A percentile compares a stretch with the other conserved stretches of the same genome.
phyloP scores from a whole-genome alignment of 1,140 invertebrate genomes.

The Lepidurus couesii region DNA sequence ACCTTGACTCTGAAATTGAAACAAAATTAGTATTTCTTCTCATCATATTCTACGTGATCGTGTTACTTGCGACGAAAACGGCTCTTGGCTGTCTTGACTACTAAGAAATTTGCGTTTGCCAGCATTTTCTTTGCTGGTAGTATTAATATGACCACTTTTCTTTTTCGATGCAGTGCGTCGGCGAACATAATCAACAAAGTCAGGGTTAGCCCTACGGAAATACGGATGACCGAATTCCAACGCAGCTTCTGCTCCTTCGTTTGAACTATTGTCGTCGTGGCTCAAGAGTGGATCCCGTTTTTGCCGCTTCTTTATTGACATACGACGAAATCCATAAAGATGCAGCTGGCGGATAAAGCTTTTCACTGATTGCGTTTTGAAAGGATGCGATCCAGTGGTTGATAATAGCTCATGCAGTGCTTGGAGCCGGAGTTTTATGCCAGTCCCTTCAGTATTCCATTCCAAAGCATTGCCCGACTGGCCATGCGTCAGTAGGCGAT shows the following conservation, averaged over 20 bases:
- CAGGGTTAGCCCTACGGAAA: not conserved
- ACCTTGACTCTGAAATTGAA: too few relatives aligned
- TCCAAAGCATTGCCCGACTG: not conserved
- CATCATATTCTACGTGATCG: not conserved
- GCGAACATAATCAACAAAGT: not conserved
- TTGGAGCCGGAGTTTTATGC: not conserved
- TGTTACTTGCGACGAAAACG: not conserved
- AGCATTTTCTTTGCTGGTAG: not conserved
- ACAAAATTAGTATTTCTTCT: too few relatives aligned
- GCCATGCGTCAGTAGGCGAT: not conserved
- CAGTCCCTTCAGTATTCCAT: not conserved
- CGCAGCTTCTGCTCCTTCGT: not conserved
- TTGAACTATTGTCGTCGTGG: not conserved
- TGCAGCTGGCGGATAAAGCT: not conserved
- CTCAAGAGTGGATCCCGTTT: not conserved
- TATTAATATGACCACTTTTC: not conserved
- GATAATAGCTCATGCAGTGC: not conserved
- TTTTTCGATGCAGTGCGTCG: not conserved
- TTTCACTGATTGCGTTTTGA: not conserved
- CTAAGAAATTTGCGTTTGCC: not conserved
- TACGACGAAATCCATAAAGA: not conserved
- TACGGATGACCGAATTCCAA: not conserved
- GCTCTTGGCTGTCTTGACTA: not conserved
- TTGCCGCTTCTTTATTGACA: not conserved
- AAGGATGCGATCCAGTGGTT: not conserved